These are phyloP conservation scores for Lithophane leautieri DNA, from an alignment of 2,888 invertebrate species.

Conservation along the genomic window DNA sequence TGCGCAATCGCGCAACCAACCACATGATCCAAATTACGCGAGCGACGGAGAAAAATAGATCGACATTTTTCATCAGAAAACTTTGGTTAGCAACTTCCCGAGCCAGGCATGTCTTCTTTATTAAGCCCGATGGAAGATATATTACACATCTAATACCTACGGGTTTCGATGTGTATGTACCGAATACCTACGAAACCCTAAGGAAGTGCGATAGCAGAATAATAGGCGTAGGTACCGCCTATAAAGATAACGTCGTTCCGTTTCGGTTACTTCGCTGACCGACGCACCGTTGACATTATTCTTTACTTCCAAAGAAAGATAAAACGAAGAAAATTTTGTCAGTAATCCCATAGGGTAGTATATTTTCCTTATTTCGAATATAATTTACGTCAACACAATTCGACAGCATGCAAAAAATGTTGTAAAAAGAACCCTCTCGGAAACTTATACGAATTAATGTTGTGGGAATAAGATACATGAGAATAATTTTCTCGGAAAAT, in stretches of 20 bases:
- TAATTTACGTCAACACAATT: conserved; percentile 52
- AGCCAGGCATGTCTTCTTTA: conserved; percentile 62
- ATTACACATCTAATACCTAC: conserved; percentile 63
- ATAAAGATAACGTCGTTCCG: conserved; percentile 72
- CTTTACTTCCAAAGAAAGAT: conserved; percentile 61
- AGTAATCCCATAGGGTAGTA: conserved; percentile 49
- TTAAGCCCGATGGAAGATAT: conserved; percentile 64
- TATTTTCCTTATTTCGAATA: conserved; percentile 63
- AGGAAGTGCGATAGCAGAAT: conserved; percentile 72
- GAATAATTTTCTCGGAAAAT: conserved; percentile 76
- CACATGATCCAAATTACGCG: conserved; percentile 84
- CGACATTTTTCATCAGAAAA: conserved; percentile 80
- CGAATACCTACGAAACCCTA: conserved; percentile 57
- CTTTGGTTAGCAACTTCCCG: conserved; percentile 68
- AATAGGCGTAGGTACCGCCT: conserved; percentile 68
- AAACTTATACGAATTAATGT: conserved; percentile 72
- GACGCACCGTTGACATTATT: conserved; percentile 68
- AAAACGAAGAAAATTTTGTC: conserved; percentile 62
- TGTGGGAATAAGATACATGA: conserved; percentile 69
- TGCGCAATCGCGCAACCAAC: conserved; percentile 82
- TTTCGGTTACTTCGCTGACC: conserved; percentile 71
- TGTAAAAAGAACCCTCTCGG: conserved; percentile 56
- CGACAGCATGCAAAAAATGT: conserved; percentile 62
- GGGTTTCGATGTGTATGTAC: conserved; percentile 42
- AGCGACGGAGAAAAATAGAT: conserved; percentile 84